A percentile compares a stretch with the other conserved stretches of the same genome.
These are phyloP conservation scores for Xanthorhoe designata DNA, from an alignment of 2,888 invertebrate species.

Conservation along the genomic window DNA sequence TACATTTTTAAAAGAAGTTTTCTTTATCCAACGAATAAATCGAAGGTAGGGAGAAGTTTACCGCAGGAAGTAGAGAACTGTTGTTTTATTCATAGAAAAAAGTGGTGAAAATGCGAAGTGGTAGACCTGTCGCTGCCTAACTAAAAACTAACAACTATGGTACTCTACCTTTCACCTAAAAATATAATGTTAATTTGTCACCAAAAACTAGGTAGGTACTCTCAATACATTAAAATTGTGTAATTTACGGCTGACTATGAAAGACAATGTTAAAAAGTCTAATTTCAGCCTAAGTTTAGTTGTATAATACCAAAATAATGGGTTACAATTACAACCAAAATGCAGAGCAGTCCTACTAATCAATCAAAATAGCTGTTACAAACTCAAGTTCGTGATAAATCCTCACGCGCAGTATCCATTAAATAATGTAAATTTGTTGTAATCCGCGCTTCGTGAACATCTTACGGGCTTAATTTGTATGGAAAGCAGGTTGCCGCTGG, in stretches of 20 bases:
- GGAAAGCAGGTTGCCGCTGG: conserved; percentile 14
- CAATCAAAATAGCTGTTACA: conserved; percentile 58
- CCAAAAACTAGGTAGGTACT: too few relatives aligned
- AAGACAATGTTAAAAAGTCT: not conserved
- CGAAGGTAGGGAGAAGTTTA: conserved; percentile 82
- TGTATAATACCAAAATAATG: not conserved
- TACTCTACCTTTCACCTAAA: not conserved
- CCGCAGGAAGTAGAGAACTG: conserved; percentile 80
- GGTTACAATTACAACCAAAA: conserved; percentile 5
- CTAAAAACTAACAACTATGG: conserved; percentile 17
- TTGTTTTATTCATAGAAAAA: conserved; percentile 86
- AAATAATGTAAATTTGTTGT: conserved; percentile 85
- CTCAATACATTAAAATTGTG: too few relatives aligned
- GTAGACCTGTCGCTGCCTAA: conserved; percentile 26
- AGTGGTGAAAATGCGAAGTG: conserved; percentile 53
- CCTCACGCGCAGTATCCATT: conserved; percentile 82
- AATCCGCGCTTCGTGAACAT: conserved; percentile 75
- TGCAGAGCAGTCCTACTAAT: conserved; percentile 44
- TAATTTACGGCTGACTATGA: not conserved
- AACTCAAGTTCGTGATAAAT: conserved; percentile 74
- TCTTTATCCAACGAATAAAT: conserved; percentile 83
- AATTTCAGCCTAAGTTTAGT: not conserved
- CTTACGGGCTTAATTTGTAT: conserved; percentile 39
- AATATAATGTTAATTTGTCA: too few relatives aligned
- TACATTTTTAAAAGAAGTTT: conserved; percentile 83